Percentiles rank a stretch among this genome's conserved stretches.
Evolutionary conservation across 2,888 invertebrate genomes (phyloP).

Genomic region (Patella caerulea): DNA sequence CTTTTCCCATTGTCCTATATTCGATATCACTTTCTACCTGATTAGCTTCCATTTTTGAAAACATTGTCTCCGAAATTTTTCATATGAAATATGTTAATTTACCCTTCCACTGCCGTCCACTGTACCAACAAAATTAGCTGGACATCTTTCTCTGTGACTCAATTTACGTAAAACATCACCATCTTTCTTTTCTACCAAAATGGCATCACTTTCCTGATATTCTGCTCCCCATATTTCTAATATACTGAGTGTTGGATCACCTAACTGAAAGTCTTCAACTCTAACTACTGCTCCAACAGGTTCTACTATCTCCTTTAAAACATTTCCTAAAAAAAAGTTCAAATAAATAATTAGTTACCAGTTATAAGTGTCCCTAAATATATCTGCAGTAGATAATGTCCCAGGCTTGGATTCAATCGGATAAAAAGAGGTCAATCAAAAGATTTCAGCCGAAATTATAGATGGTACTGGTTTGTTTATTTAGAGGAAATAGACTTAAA

Average conservation of each 20-base stretch:
- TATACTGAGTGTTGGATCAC: constrained; percentile 93
- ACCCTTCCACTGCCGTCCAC: constrained; percentile 88
- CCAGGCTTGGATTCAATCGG: no score
- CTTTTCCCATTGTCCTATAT: no score
- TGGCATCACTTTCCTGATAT: constrained; percentile 95
- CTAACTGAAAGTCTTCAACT: constrained; percentile 83
- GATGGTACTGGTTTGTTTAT: no score
- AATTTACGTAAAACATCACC: constrained; percentile 79
- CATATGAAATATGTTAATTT: constrained; percentile 35
- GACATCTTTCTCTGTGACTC: constrained; percentile 90
- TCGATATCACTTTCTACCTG: no score
- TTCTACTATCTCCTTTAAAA: constrained; percentile 95
- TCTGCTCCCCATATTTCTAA: constrained; percentile 98
- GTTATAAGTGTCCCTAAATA: no score
- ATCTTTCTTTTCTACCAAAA: constrained; percentile 81
- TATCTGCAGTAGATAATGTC: no score
- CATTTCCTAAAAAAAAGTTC: constrained; percentile 80
- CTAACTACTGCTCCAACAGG: constrained; percentile 94
- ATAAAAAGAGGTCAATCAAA: no score
- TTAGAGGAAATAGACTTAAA: no score
- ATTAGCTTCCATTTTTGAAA: no score
- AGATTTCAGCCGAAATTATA: no score
- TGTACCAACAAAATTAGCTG: constrained; percentile 91
- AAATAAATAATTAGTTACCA: not conserved
- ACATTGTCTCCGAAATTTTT: no score